Percentiles rank a stretch among this genome's conserved stretches.
These are phyloP conservation scores for Montipora efflorescens DNA, from an alignment of 64 coral and sea anemone species.

Conservation along the genomic window DNA sequence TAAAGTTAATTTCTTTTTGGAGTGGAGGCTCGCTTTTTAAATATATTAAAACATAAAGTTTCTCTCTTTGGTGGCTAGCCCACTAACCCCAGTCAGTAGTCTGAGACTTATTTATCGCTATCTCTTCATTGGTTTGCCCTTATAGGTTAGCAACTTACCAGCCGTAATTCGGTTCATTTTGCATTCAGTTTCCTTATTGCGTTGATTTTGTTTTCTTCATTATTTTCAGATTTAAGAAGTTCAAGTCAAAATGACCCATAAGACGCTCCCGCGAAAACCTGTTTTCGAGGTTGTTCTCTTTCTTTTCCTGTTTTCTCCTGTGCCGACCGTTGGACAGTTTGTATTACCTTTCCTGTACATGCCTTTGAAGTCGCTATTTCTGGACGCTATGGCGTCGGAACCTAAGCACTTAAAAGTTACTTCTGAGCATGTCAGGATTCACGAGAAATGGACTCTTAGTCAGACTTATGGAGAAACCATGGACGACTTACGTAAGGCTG, in stretches of 20 bases:
- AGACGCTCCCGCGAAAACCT: background rate
- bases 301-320: background rate
- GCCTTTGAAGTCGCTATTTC: background rate
- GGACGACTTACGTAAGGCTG: constrained; percentile 29
- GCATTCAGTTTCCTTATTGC: no score
- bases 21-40: no score
- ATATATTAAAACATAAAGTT: no score
- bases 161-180: background rate
- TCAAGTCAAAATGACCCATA: background rate
- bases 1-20: no score
- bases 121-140: no score
- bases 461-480: background rate
- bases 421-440: background rate
- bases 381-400: accelerated
- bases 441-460: background rate
- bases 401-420: background rate
- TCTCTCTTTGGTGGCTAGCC: no score
- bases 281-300: background rate
- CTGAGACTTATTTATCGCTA: no score
- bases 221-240: background rate
- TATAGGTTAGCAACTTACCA: no score
- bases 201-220: background rate
- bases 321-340: background rate
- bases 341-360: constrained; percentile 21
- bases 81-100: no score